Evolutionary conservation across 2,797 vertebrate species (phyloP).

Genomic region (Synaphobranchus kaupii): DNA sequence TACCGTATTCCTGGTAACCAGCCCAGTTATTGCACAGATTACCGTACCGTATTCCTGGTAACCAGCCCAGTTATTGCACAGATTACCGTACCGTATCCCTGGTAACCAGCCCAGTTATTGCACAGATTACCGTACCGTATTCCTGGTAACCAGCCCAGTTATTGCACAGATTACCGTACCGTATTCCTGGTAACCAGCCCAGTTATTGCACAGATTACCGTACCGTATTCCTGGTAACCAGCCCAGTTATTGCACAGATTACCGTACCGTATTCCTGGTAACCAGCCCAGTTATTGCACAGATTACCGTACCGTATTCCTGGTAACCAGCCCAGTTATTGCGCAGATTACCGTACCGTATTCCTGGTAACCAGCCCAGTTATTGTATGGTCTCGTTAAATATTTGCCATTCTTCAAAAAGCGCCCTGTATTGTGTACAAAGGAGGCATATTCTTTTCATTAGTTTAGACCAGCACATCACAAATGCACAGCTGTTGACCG

Average conservation of each 20-base stretch:
- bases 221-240: conserved; percentile 43
- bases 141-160: conserved; percentile 42
- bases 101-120: too few relatives aligned
- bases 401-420: conserved; percentile 36
- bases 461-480: not conserved
- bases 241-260: too few relatives aligned
- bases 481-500: conserved; percentile 2
- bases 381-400: conserved; percentile 47
- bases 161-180: conserved; percentile 43
- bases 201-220: too few relatives aligned
- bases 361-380: conserved; percentile 41
- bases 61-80: too few relatives aligned
- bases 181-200: conserved; percentile 40
- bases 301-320: conserved; percentile 41
- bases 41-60: conserved; percentile 44
- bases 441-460: conserved; percentile 21
- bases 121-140: conserved; percentile 41
- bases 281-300: too few relatives aligned
- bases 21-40: too few relatives aligned
- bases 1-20: conserved; percentile 43
- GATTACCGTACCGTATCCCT: conserved; percentile 41
- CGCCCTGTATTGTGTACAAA: not conserved
- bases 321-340: too few relatives aligned
- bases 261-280: conserved; percentile 44
- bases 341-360: conserved; percentile 41